phyloP scores from a whole-genome alignment of 2,888 invertebrate species.

The Amphipoea oculea region DNA sequence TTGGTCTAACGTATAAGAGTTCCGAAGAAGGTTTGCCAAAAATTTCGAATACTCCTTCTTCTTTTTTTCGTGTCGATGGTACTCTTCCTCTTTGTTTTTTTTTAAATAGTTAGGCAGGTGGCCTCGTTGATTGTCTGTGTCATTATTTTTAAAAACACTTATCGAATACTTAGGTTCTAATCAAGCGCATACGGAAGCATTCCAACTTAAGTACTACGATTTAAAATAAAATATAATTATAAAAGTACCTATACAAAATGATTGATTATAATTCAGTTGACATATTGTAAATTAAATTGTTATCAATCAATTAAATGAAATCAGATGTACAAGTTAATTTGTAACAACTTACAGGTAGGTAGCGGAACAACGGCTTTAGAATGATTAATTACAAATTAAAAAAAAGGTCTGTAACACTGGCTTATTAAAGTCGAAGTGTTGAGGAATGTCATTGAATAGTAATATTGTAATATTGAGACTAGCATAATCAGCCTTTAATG shows the following conservation, averaged over 20 bases:
- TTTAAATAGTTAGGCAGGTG: no score
- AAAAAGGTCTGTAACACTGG: conserved; percentile 11
- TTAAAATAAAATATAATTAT: conserved; percentile 33
- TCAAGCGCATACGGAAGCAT: conserved; percentile 44
- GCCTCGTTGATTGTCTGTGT: no score
- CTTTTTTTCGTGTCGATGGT: no score
- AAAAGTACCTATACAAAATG: conserved; percentile 32
- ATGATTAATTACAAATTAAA: conserved; percentile 54
- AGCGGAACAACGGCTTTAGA: conserved; percentile 30
- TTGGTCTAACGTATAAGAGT: background rate
- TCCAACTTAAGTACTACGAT: conserved; percentile 29
- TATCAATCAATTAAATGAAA: conserved; percentile 61
- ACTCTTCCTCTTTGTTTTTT: no score
- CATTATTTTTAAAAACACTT: no score
- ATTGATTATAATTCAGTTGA: conserved; percentile 53
- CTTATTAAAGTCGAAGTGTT: background rate
- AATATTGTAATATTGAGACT: no score
- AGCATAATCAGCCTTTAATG: background rate
- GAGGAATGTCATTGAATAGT: conserved; percentile 3
- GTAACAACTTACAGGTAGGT: conserved; percentile 28
- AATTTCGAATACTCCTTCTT: background rate
- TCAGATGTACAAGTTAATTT: conserved; percentile 59
- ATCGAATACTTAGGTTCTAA: conserved; percentile 11
- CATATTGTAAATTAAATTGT: conserved; percentile 51
- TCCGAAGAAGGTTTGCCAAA: background rate